Conservation (phyloP, 2,888 invertebrate species). For the Oxystoma pomonae region DNA sequence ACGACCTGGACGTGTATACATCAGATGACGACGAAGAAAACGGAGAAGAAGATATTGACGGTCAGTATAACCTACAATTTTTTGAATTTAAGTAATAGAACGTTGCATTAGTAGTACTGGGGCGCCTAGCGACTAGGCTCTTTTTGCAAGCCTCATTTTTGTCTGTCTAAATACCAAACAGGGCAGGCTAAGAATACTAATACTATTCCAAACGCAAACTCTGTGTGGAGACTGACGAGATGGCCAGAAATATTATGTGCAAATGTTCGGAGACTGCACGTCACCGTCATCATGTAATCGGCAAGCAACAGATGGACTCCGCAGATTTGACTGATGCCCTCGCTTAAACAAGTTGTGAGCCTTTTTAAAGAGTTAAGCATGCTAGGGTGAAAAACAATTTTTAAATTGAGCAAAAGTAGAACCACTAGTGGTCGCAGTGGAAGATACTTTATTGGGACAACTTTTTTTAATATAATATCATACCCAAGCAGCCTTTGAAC, state of each 20-base stretch:
- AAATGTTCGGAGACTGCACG: background rate
- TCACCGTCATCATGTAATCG: background rate
- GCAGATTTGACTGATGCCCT: background rate
- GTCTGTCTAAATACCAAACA: no score
- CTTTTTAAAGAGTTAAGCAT: background rate
- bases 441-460: no score
- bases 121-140: no score
- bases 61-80: no score
- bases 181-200: no score
- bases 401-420: background rate
- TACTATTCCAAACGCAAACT: background rate
- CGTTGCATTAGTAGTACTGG: no score
- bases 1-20: constrained; percentile 51
- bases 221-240: background rate
- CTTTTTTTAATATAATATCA: no score
- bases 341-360: background rate
- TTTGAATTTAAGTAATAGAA: no score
- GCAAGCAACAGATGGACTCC: background rate
- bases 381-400: background rate
- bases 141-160: no score
- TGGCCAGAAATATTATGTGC: background rate
- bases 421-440: background rate
- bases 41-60: constrained; percentile 58
- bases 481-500: no score
- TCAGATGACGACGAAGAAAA: constrained; percentile 48